These are phyloP conservation scores for Xanthia togata DNA, from an alignment of 2,888 invertebrate species.

Conservation along the genomic window DNA sequence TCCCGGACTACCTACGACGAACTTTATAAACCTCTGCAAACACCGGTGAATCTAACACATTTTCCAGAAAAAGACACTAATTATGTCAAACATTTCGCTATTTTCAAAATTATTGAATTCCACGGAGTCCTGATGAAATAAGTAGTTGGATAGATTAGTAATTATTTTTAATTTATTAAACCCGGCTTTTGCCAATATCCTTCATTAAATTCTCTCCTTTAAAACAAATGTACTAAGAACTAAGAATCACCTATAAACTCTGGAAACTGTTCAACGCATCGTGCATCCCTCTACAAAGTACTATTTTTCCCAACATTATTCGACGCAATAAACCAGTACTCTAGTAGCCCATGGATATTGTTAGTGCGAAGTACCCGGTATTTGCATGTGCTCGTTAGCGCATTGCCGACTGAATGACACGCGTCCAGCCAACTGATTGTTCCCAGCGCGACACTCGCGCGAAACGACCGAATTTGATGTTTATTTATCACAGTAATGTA, in stretches of 20 bases:
- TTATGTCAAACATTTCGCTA: background rate
- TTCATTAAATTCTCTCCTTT: background rate
- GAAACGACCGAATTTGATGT: conserved; percentile 72
- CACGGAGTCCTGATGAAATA: background rate
- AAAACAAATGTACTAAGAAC: background rate
- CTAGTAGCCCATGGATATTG: conserved; percentile 80
- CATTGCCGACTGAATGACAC: conserved; percentile 85
- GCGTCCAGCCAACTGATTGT: conserved; percentile 83
- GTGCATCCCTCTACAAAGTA: background rate
- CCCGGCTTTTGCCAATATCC: background rate
- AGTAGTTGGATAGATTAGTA: background rate
- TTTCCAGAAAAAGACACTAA: background rate
- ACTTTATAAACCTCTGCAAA: conserved; percentile 10
- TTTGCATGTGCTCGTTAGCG: conserved; percentile 90
- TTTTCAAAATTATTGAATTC: background rate
- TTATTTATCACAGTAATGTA: conserved; percentile 66
- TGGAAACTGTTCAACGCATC: background rate
- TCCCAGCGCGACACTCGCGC: conserved; percentile 67
- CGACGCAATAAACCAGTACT: conserved; percentile 68
- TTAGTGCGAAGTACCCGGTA: conserved; percentile 80
- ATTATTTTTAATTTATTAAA: background rate
- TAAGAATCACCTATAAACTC: background rate
- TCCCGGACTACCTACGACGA: conserved; percentile 59
- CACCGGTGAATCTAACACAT: background rate
- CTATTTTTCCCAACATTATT: conserved; percentile 56